Conservation (phyloP, 2,797 vertebrate genomes). For the Anguilla obscura region DNA sequence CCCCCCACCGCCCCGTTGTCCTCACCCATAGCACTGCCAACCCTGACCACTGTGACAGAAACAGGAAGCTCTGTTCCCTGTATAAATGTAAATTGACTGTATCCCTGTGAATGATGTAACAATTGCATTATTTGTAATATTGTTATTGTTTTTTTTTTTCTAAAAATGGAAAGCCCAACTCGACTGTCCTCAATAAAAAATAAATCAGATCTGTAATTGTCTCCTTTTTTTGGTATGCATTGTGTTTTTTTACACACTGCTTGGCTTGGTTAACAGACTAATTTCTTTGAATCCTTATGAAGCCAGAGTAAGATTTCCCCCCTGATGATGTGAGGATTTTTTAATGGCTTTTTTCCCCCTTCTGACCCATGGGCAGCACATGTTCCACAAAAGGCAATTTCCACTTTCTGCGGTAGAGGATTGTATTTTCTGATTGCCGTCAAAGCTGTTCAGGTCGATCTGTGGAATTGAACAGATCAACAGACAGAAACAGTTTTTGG, state of each 20-base stretch:
- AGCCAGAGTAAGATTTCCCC: background rate
- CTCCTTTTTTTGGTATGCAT: conserved; percentile 35
- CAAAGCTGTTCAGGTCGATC: background rate
- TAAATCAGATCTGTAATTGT: conserved; percentile 69
- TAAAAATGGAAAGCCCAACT: conserved; percentile 81
- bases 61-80: conserved; percentile 74
- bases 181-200: conserved; percentile 81
- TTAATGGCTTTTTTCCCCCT: too few species aligned
- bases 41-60: conserved; percentile 76
- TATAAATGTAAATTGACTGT: conserved; percentile 87
- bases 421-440: conserved; percentile 2
- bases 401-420: conserved; percentile 4
- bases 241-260: background rate
- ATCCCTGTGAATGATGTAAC: conserved; percentile 88
- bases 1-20: conserved; percentile 6
- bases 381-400: too few species aligned
- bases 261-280: background rate
- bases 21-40: conserved; percentile 41
- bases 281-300: background rate
- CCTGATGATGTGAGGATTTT: too few species aligned
- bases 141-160: conserved; percentile 83
- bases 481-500: background rate
- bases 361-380: too few species aligned
- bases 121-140: conserved; percentile 88
- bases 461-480: background rate